These are phyloP conservation scores for Lepus americanus DNA, from an alignment of 2,113 vertebrate genomes.

Conservation along the genomic window DNA sequence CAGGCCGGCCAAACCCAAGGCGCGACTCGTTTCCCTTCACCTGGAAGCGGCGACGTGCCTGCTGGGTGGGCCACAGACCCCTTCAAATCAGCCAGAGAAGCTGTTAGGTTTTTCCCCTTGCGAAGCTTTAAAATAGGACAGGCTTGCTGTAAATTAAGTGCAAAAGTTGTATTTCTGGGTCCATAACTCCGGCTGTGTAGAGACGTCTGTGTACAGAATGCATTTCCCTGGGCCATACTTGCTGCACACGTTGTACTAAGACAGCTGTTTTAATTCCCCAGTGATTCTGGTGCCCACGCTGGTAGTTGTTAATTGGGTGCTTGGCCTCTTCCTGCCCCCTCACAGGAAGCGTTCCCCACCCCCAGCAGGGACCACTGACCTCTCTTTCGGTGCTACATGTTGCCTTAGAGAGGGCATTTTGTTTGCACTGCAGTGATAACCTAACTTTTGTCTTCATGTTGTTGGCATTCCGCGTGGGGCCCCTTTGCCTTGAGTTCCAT, in stretches of 20 bases:
- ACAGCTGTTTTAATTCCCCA: neutral
- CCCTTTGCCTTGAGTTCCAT: neutral
- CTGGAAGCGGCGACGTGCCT: neutral
- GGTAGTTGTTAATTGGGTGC: neutral
- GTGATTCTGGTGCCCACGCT: neutral
- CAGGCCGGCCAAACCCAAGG: neutral
- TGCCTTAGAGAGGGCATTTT: neutral
- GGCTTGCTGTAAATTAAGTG: neutral
- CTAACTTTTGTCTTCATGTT: neutral
- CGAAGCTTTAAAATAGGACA: conserved; percentile 29
- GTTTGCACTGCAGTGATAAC: conserved; percentile 7
- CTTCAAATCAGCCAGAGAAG: neutral
- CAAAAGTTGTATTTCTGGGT: conserved; percentile 32
- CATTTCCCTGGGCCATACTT: conserved; percentile 4
- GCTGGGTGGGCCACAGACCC: neutral
- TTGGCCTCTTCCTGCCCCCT: neutral
- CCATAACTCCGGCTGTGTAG: neutral
- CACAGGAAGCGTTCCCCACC: no score
- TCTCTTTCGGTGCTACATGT: conserved; percentile 17
- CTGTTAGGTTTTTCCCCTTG: neutral
- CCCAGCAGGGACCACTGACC: neutral
- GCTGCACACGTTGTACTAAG: conserved; percentile 23
- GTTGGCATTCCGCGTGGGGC: neutral
- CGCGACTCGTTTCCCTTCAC: neutral
- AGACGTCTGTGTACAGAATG: conserved; percentile 49